Evolutionary conservation across 2,888 invertebrate species (phyloP).

Genomic region (Eustalomyia histrio): DNA sequence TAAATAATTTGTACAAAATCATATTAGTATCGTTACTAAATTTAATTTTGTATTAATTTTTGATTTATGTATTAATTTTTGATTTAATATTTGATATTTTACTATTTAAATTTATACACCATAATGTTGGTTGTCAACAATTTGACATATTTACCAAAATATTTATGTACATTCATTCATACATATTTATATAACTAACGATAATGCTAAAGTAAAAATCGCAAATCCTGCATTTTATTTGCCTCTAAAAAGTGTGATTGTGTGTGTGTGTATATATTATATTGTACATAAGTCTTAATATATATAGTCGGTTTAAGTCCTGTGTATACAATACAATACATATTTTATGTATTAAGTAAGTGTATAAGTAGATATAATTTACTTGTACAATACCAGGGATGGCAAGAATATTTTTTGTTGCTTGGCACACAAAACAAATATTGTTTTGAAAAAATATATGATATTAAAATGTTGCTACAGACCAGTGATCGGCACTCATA

Average conservation of each 20-base stretch:
- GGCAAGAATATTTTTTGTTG: no score
- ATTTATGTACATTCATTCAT: not conserved
- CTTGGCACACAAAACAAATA: no score
- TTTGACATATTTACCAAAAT: slow-evolving; percentile 1
- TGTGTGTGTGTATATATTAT: no score
- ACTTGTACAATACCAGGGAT: no score
- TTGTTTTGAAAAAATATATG: no score
- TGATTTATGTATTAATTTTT: no score
- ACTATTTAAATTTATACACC: slow-evolving; percentile 1
- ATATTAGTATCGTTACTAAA: no score
- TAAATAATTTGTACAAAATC: no score
- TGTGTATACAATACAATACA: not conserved
- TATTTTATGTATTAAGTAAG: slow-evolving; percentile 4
- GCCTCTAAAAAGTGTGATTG: not conserved
- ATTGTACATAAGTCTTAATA: not conserved
- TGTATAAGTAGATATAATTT: not conserved
- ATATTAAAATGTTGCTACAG: no score
- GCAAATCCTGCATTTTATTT: slow-evolving; percentile 38
- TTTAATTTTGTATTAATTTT: no score
- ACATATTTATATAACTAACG: no score
- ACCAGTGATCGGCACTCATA: no score
- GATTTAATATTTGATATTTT: not conserved
- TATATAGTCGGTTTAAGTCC: slow-evolving; percentile 1
- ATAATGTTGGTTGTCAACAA: not conserved
- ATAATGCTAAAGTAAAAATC: slow-evolving; percentile 9